Evolutionary conservation across 2,888 invertebrate species (phyloP).

Genomic region (Perdita meconis): DNA sequence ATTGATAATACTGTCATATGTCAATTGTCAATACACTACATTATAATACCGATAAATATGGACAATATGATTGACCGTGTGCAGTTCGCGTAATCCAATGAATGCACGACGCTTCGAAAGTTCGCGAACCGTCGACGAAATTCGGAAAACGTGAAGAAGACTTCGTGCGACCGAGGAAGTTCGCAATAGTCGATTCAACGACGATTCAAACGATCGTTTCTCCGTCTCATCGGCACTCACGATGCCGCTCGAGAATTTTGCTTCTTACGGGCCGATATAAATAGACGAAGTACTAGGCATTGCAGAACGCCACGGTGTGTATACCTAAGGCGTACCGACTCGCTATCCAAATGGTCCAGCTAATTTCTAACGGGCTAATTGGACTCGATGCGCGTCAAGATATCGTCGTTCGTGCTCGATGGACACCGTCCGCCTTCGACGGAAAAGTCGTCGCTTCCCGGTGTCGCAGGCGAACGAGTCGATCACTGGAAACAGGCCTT

Average conservation of each 20-base stretch:
- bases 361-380: constrained; percentile 29
- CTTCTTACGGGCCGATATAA: constrained; percentile 66
- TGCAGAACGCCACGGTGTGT: constrained; percentile 42
- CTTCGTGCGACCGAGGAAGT: neutral
- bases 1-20: no score
- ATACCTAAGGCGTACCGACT: constrained; percentile 37
- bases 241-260: constrained; percentile 64
- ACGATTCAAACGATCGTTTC: constrained; percentile 14
- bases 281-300: constrained; percentile 69
- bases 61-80: no score
- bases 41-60: no score
- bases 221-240: constrained; percentile 26
- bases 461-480: neutral
- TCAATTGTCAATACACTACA: no score
- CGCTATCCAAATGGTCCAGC: constrained; percentile 36
- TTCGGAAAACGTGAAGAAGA: neutral
- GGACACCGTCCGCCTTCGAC: neutral
- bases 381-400: neutral
- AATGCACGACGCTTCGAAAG: neutral
- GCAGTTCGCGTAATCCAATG: no score
- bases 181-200: neutral
- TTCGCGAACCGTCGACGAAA: neutral
- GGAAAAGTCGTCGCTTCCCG: neutral
- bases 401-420: neutral
- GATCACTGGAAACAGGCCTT: constrained; percentile 23